A percentile compares a stretch with the other conserved stretches of the same genome.
Evolutionary conservation across 2,888 invertebrate genomes (phyloP).

Genomic region (Lymantria dispar): DNA sequence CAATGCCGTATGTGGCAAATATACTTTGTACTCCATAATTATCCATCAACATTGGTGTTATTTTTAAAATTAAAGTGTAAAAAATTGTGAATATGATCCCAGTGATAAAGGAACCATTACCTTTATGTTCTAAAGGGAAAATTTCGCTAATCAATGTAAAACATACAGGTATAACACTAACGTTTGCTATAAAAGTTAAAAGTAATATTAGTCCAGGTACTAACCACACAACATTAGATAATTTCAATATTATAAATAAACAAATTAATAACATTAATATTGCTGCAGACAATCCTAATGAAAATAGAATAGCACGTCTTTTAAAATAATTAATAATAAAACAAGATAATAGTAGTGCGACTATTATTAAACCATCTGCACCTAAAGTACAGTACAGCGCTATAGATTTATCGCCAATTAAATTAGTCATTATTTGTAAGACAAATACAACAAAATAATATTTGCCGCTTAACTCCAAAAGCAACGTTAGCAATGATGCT

Average conservation of each 20-base stretch:
- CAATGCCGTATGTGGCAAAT: neutral
- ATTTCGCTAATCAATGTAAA: slow-evolving; percentile 45
- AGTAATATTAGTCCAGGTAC: slow-evolving; percentile 37
- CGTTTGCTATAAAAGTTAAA: slow-evolving; percentile 34
- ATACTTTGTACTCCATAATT: neutral
- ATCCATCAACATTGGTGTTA: slow-evolving; percentile 42
- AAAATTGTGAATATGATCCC: slow-evolving; percentile 40
- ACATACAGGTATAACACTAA: slow-evolving; percentile 38
- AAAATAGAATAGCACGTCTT: slow-evolving; percentile 40
- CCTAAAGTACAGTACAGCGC: slow-evolving; percentile 42
- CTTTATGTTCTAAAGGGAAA: slow-evolving; percentile 48
- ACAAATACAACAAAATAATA: slow-evolving; percentile 43
- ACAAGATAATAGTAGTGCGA: slow-evolving; percentile 34
- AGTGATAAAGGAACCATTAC: slow-evolving; percentile 34
- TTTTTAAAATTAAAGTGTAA: slow-evolving; percentile 38
- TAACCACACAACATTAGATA: slow-evolving; percentile 27
- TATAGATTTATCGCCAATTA: slow-evolving; percentile 34
- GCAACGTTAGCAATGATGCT: slow-evolving; percentile 31
- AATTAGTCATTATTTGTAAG: slow-evolving; percentile 40
- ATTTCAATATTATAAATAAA: slow-evolving; percentile 31
- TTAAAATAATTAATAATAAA: slow-evolving; percentile 33
- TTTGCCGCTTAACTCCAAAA: slow-evolving; percentile 42
- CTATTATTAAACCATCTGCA: slow-evolving; percentile 36
- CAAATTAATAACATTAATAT: slow-evolving; percentile 38
- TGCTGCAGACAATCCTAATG: slow-evolving; percentile 30